phyloP scores from a whole-genome alignment of 1,140 invertebrate species.

The Eulimnadia texana region DNA sequence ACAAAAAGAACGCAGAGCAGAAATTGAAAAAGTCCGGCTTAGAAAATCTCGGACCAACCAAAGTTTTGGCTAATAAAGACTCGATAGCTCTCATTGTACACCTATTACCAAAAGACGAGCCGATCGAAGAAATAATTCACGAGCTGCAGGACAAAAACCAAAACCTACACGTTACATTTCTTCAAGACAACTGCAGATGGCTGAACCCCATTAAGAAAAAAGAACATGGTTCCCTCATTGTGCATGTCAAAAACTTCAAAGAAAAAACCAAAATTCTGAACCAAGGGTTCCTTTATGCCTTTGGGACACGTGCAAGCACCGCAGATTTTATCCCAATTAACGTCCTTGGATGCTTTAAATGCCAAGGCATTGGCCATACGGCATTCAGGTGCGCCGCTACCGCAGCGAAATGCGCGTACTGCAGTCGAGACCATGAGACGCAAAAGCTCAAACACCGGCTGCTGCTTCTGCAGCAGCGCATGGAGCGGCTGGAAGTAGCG shows the following conservation, averaged over 20 bases:
- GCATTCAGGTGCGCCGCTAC: background rate
- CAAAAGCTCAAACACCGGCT: too few species aligned
- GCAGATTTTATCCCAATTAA: background rate
- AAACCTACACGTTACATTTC: background rate
- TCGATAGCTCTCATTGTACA: background rate
- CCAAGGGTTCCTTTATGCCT: background rate
- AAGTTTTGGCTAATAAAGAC: background rate
- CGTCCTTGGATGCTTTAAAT: background rate
- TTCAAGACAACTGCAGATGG: background rate
- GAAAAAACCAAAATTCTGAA: background rate
- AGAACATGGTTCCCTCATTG: background rate
- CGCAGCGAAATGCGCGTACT: background rate
- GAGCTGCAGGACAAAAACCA: background rate
- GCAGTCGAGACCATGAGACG: background rate
- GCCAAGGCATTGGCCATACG: background rate
- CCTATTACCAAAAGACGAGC: background rate
- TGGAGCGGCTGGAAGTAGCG: too few species aligned
- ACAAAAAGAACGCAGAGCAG: background rate
- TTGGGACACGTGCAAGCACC: background rate
- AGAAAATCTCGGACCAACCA: background rate
- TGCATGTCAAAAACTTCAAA: background rate
- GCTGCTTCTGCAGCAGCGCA: too few species aligned
- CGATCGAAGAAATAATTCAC: background rate
- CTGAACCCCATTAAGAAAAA: background rate
- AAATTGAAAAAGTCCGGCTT: background rate